phyloP scores from a whole-genome alignment of 2,888 invertebrate genomes.

The Coenonympha glycerion region DNA sequence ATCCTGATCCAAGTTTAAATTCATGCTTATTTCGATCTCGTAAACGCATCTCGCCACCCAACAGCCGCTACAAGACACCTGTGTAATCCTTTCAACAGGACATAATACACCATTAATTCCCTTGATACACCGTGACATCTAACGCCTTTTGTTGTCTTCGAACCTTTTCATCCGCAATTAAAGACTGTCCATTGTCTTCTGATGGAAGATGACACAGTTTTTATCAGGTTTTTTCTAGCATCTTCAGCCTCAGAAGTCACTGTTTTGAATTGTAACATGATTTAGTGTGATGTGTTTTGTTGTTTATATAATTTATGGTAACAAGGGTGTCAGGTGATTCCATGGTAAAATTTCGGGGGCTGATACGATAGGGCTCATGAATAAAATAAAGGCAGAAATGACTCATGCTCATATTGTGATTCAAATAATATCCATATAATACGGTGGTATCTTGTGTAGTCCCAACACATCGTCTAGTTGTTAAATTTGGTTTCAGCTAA shows the following conservation, averaged over 20 bases:
- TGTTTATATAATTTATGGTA: slow-evolving; percentile 64
- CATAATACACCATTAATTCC: slow-evolving; percentile 73
- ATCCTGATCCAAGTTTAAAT: slow-evolving; percentile 1
- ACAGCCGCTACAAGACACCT: slow-evolving; percentile 56
- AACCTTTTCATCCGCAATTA: slow-evolving; percentile 66
- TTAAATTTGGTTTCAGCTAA: too few species aligned
- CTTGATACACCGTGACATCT: slow-evolving; percentile 73
- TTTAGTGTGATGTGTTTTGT: slow-evolving; percentile 62
- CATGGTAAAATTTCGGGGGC: slow-evolving; percentile 29
- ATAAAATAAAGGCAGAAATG: slow-evolving; percentile 7
- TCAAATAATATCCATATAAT: too few species aligned
- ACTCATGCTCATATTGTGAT: not conserved
- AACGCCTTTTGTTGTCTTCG: slow-evolving; percentile 59
- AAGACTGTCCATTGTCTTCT: slow-evolving; percentile 60
- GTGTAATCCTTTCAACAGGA: slow-evolving; percentile 71
- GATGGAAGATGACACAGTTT: slow-evolving; percentile 65
- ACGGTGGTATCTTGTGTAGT: too few species aligned
- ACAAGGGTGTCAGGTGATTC: slow-evolving; percentile 47
- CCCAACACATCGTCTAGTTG: too few species aligned
- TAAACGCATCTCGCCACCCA: slow-evolving; percentile 31
- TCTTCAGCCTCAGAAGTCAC: slow-evolving; percentile 45
- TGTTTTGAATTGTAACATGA: slow-evolving; percentile 70
- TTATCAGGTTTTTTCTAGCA: slow-evolving; percentile 40
- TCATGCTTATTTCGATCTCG: slow-evolving; percentile 4
- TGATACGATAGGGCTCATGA: slow-evolving; percentile 39